phyloP scores from a whole-genome alignment of 2,113 vertebrate species.

The Aleadryas rufinucha region DNA sequence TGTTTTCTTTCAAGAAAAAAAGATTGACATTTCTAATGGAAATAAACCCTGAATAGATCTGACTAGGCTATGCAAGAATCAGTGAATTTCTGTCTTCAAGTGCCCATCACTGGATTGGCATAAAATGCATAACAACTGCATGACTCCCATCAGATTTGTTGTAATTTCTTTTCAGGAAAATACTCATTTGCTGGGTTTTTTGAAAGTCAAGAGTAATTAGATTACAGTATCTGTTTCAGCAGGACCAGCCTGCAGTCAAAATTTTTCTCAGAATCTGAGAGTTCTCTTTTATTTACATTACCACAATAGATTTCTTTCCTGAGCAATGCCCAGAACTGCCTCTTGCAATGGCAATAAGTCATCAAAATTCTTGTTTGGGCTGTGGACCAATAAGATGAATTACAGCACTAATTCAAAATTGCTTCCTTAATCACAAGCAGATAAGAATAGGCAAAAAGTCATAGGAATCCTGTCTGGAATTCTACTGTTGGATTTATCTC shows the following conservation, averaged over 20 bases:
- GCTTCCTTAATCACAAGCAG: neutral
- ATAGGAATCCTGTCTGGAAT: neutral
- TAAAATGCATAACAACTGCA: neutral
- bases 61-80: neutral
- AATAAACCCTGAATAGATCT: neutral
- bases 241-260: neutral
- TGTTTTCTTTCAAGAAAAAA: neutral
- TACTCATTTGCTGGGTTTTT: accelerated
- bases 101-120: neutral
- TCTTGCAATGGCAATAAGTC: neutral
- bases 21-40: neutral
- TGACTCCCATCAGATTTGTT: neutral
- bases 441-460: neutral
- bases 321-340: neutral
- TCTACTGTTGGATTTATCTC: neutral
- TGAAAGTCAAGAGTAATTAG: neutral
- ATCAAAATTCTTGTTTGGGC: neutral
- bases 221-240: neutral
- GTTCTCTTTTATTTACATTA: neutral
- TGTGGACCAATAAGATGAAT: neutral
- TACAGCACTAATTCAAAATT: neutral
- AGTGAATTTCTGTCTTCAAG: neutral
- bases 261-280: neutral
- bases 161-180: neutral
- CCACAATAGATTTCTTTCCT: neutral